Conservation (phyloP, 2,113 vertebrate genomes). For the Anguilla rostrata region DNA sequence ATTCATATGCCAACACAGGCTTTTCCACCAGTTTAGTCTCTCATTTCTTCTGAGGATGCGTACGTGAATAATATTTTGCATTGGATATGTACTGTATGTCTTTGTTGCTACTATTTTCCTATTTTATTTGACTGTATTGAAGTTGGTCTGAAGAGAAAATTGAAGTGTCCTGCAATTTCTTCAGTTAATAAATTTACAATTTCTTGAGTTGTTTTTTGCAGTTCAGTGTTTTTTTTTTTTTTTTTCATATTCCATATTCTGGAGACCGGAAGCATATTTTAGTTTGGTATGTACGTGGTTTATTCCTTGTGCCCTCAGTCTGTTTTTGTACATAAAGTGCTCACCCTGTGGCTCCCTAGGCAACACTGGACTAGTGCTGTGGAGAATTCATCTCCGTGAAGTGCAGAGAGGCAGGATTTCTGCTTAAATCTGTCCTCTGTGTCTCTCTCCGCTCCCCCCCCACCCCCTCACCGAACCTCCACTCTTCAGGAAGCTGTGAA, state of each 20-base stretch:
- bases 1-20: background rate
- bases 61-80: background rate
- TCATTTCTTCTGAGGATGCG: background rate
- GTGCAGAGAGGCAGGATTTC: background rate
- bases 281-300: background rate
- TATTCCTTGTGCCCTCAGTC: background rate
- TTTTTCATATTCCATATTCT: too few relatives aligned
- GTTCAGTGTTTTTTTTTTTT: too few relatives aligned
- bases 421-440: background rate
- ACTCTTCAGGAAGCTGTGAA: slow-evolving; percentile 87
- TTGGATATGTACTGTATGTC: background rate
- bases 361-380: background rate
- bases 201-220: too few relatives aligned
- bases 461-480: background rate
- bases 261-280: too few relatives aligned
- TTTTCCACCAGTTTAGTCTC: background rate
- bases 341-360: background rate
- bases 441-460: background rate
- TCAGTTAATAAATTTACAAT: too few relatives aligned
- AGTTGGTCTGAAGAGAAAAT: too few relatives aligned
- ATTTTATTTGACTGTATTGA: too few relatives aligned
- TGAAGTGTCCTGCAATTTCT: too few relatives aligned
- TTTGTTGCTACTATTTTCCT: background rate
- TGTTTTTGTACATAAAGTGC: background rate
- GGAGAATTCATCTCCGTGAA: background rate